phyloP scores from a whole-genome alignment of 1,140 invertebrate species.

The Euwallacea fornicatus region DNA sequence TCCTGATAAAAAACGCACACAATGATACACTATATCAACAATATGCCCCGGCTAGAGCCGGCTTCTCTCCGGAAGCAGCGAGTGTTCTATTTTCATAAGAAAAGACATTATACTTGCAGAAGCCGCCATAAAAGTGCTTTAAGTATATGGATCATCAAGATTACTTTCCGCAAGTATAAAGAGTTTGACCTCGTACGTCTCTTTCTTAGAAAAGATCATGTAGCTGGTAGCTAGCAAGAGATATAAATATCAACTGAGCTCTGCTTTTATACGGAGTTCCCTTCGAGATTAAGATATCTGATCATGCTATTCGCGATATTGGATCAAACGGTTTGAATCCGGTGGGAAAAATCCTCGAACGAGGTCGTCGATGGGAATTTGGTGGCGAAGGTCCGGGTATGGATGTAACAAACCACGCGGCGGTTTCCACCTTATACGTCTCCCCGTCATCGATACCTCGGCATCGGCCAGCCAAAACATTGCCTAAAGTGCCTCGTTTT shows the following conservation, averaged over 20 bases:
- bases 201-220: slow-evolving; percentile 14
- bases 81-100: slow-evolving; percentile 17
- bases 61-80: background rate
- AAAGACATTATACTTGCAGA: slow-evolving; percentile 11
- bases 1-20: no score
- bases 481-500: no score
- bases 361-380: no score
- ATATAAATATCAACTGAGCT: slow-evolving; percentile 13
- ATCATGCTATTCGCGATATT: background rate
- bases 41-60: background rate
- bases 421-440: no score
- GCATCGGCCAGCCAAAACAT: no score
- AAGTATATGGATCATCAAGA: slow-evolving; percentile 21
- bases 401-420: no score
- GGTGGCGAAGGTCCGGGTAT: no score
- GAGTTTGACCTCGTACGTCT: slow-evolving; percentile 20
- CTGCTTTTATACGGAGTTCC: background rate
- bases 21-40: background rate
- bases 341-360: no score
- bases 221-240: slow-evolving; percentile 1
- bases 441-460: no score
- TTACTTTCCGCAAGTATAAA: slow-evolving; percentile 20
- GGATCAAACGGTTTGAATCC: no score
- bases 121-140: slow-evolving; percentile 15
- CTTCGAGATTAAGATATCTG: background rate